Base-by-base conservation (phyloP, 2,113 vertebrate genomes). In the Periophthalmus modestus region DNA sequence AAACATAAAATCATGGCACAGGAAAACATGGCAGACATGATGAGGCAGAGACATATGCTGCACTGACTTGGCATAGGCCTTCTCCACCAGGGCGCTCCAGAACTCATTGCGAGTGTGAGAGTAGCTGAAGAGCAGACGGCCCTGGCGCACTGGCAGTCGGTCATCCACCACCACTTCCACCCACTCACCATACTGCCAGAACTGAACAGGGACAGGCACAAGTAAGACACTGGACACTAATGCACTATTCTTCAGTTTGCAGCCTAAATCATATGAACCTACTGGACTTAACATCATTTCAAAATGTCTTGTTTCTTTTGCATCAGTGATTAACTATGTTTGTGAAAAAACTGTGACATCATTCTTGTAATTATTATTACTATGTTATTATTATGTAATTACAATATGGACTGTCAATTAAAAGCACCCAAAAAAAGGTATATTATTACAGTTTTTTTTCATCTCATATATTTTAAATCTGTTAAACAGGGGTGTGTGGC, bases 161-260 rank as follows among this genome's bases (percentile, higher is more conserved):
- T 95, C 94, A 79, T 95, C 94, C 74, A 95, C 90, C 57, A 95
- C 93, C 85, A 95, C 95, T 81, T 95, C 94, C 87, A 94, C 90
- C 95, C 95, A 95, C 85, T 92, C 92, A 71, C 95, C 94, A 87
- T 94, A 95, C 92, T 94, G 94, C 94, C 94, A 95, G 93, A 95
- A 94, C 94, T 95, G 75, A 67, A 80, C 47, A 74, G 79, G 36
- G 72, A 80, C 63, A 74, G 66, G 58, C 58, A 21, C 16, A 58
- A 71, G 21, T 10, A 61, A 85, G 73, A 19, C 73, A 24, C 19
- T 71, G 23, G 62, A 74, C 19, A 24, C 36, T 48, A 23, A 16
- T 23, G 39, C 19, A 36, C 62, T 39, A 12, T 28, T 9, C 23
- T 28, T 33, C 24, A 61, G 13, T 3, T 14, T 33, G 39, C 33